Conservation (phyloP, 2,113 vertebrate species). For the Carettochelys insculpta region DNA sequence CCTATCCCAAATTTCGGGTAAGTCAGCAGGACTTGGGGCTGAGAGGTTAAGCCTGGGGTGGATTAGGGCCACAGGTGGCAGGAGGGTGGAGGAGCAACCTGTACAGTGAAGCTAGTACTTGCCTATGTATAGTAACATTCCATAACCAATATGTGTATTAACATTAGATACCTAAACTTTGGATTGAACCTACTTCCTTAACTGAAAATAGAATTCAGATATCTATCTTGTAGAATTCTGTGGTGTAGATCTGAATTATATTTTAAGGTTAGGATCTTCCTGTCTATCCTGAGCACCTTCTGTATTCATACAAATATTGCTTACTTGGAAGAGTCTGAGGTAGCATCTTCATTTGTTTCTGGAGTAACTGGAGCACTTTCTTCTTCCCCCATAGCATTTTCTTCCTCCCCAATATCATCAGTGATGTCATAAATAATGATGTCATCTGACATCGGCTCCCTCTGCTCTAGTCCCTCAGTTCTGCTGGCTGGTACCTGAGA, state of each 20-base stretch:
- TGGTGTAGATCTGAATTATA: background rate
- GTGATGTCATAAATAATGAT: conserved; percentile 93
- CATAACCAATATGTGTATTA: background rate
- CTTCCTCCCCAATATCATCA: conserved; percentile 75
- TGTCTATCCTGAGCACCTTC: background rate
- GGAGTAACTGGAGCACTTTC: conserved; percentile 75
- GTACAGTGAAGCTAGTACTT: background rate
- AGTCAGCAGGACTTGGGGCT: no score
- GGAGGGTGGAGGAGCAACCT: no score
- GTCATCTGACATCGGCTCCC: conserved; percentile 87
- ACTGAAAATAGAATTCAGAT: background rate
- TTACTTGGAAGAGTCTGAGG: conserved; percentile 81
- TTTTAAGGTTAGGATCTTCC: background rate
- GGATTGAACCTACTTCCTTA: background rate
- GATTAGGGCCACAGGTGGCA: no score
- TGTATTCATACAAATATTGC: conserved; percentile 1
- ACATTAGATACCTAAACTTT: background rate
- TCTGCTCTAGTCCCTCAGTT: conserved; percentile 81
- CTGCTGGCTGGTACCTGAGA: conserved; percentile 79
- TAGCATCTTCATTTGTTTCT: conserved; percentile 75
- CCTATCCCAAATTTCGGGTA: no score
- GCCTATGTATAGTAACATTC: no score
- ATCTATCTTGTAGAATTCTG: background rate
- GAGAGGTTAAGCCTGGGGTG: no score
- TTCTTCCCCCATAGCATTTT: conserved; percentile 76